These are phyloP conservation scores for Aporophyla nigra DNA, from an alignment of 2,888 invertebrate species.

Conservation along the genomic window DNA sequence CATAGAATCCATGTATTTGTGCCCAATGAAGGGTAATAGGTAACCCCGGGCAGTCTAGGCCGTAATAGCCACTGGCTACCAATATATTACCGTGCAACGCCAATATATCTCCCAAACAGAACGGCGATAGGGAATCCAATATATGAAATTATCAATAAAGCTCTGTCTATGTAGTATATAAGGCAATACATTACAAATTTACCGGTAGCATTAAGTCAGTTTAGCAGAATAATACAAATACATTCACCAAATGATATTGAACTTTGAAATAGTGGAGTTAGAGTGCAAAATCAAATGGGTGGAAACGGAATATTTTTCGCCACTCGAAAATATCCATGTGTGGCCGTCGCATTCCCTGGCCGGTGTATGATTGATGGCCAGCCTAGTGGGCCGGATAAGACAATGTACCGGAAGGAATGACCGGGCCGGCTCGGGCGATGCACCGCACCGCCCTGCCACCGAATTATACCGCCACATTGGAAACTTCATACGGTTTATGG, in stretches of 20 bases:
- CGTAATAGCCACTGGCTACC: conserved; percentile 16
- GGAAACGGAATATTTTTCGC: conserved; percentile 56
- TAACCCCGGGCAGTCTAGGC: conserved; percentile 1
- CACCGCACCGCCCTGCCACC: conserved; percentile 51
- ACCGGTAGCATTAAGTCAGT: conserved; percentile 64
- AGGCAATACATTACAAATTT: conserved; percentile 61
- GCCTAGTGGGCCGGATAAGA: conserved; percentile 81
- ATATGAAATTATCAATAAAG: conserved; percentile 59
- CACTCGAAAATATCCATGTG: conserved; percentile 65
- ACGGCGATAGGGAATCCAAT: conserved; percentile 43
- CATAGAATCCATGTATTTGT: conserved; percentile 38
- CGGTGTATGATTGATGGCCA: conserved; percentile 78
- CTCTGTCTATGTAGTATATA: conserved; percentile 34
- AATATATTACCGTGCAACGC: conserved; percentile 7
- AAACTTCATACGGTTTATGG: conserved; percentile 55
- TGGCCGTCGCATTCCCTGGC: conserved; percentile 66
- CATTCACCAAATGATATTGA: conserved; percentile 4
- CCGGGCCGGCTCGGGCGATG: conserved; percentile 66
- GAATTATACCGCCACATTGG: conserved; percentile 59
- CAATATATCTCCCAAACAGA: conserved; percentile 38
- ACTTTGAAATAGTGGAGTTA: neutral
- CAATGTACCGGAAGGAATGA: conserved; percentile 84
- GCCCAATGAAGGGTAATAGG: conserved; percentile 29
- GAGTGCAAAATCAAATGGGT: conserved; percentile 46
- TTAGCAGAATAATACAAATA: conserved; percentile 51